These are phyloP conservation scores for Miichthys miiuy DNA, from an alignment of 2,797 vertebrate genomes.

Conservation along the genomic window DNA sequence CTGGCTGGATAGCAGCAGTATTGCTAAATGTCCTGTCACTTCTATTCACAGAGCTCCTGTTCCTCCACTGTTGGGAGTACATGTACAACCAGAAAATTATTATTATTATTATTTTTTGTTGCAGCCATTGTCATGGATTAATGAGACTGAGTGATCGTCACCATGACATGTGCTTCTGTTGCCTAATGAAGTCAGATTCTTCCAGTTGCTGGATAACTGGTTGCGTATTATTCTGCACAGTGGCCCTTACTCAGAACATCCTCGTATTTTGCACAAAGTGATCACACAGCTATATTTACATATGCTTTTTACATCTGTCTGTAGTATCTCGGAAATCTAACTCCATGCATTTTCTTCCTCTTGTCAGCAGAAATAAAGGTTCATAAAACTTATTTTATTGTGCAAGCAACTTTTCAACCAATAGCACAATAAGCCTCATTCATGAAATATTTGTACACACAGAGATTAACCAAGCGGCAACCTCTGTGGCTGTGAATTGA, in stretches of 20 bases:
- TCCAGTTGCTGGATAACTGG: conserved; percentile 24
- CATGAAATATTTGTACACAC: background rate
- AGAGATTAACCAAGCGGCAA: background rate
- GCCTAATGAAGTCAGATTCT: conserved; percentile 49
- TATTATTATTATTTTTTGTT: conserved; percentile 16
- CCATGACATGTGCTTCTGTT: conserved; percentile 51
- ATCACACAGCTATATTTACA: background rate
- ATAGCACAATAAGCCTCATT: background rate
- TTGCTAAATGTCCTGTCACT: conserved; percentile 21
- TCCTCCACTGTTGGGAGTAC: conserved; percentile 17
- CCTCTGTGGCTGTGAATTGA: no score
- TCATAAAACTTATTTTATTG: background rate
- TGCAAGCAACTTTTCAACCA: conserved; percentile 1
- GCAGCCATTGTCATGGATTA: conserved; percentile 43
- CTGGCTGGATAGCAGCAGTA: conserved; percentile 30
- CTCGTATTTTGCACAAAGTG: background rate
- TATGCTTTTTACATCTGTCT: conserved; percentile 2
- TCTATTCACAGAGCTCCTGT: conserved; percentile 16
- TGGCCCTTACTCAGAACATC: background rate
- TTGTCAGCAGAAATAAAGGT: background rate
- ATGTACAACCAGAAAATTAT: background rate
- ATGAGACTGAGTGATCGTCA: conserved; percentile 46
- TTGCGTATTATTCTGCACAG: conserved; percentile 9
- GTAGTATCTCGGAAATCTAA: background rate
- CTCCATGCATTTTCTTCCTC: background rate